Conservation (phyloP, 2,888 invertebrate species). For the Ochlodes sylvanus region DNA sequence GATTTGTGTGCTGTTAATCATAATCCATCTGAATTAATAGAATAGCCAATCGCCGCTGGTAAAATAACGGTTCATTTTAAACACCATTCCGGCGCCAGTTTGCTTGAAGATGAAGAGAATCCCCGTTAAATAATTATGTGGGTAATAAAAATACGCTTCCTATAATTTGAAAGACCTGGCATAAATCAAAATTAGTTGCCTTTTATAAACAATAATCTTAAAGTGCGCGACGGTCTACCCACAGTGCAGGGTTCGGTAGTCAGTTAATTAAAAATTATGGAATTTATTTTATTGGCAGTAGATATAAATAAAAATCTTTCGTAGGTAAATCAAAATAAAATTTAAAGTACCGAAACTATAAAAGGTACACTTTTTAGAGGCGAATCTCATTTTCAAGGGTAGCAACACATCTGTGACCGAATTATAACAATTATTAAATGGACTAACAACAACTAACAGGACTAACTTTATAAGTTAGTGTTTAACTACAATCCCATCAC, state of each 20-base stretch:
- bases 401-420: too few relatives aligned
- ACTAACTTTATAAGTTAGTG: too few relatives aligned
- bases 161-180: slow-evolving; percentile 17
- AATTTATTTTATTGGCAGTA: too few relatives aligned
- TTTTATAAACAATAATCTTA: slow-evolving; percentile 17
- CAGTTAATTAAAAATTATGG: neutral
- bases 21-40: slow-evolving; percentile 29
- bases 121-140: slow-evolving; percentile 20
- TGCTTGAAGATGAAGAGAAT: slow-evolving; percentile 1
- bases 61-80: slow-evolving; percentile 29
- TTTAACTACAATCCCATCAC: too few relatives aligned
- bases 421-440: too few relatives aligned
- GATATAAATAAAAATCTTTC: too few relatives aligned
- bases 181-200: slow-evolving; percentile 23
- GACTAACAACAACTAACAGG: too few relatives aligned
- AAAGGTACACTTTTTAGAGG: too few relatives aligned
- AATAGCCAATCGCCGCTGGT: slow-evolving; percentile 21
- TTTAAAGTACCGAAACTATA: too few relatives aligned
- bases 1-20: slow-evolving; percentile 1
- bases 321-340: too few relatives aligned
- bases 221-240: neutral
- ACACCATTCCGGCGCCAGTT: slow-evolving; percentile 26
- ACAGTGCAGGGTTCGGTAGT: neutral
- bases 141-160: slow-evolving; percentile 24
- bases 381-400: too few relatives aligned